Conservation (phyloP, 2,113 vertebrate genomes). For the Aramus guarauna region DNA sequence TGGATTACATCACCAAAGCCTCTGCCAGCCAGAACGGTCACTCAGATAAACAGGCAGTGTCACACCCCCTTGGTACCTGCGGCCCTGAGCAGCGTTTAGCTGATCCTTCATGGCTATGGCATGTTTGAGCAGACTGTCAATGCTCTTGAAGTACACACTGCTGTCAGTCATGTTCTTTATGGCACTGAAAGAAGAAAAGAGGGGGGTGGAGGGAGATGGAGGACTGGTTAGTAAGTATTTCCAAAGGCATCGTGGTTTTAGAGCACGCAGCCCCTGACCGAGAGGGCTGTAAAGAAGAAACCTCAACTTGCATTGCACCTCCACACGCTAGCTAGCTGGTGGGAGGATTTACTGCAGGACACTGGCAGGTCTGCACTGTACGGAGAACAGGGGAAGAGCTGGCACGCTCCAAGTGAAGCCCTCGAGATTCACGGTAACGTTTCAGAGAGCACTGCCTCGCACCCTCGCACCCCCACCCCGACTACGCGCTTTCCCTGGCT, state of each 20-base stretch:
- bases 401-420: neutral
- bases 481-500: neutral
- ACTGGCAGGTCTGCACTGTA: neutral
- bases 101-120: slow-evolving; percentile 86
- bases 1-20: neutral
- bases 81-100: slow-evolving; percentile 81
- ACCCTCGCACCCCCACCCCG: neutral
- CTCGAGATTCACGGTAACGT: neutral
- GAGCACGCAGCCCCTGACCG: too few relatives aligned
- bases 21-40: neutral
- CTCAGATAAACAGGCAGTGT: neutral
- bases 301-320: neutral
- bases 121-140: slow-evolving; percentile 85
- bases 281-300: neutral
- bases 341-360: neutral
- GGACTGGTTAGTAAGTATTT: neutral
- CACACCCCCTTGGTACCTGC: slow-evolving; percentile 75
- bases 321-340: neutral
- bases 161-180: slow-evolving; percentile 94
- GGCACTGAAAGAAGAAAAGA: slow-evolving; percentile 72
- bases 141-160: slow-evolving; percentile 90
- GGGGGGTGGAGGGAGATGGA: too few relatives aligned
- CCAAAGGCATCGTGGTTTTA: rapidly evolving
- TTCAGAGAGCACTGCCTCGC: neutral
- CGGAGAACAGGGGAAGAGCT: neutral